Percentiles rank a stretch among this genome's conserved stretches.
Conservation (phyloP, 2,113 vertebrate genomes). For the Corapipo altera region DNA sequence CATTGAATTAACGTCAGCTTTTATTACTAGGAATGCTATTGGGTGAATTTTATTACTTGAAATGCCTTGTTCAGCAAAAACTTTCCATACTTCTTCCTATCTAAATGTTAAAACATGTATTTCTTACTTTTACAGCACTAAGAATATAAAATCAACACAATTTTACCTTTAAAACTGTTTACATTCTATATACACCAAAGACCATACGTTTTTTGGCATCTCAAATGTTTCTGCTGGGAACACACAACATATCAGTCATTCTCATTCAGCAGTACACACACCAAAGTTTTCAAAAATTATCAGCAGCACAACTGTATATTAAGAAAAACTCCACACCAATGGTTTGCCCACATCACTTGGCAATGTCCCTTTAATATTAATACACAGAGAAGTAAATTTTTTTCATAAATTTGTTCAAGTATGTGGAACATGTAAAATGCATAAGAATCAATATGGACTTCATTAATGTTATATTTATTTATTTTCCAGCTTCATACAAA, state of each 20-base stretch:
- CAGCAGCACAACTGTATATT: not conserved
- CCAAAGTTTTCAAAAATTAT: not conserved
- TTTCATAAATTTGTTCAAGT: constrained; percentile 66
- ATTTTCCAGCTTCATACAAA: constrained; percentile 98
- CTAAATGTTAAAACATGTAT: not conserved
- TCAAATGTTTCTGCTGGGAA: not conserved
- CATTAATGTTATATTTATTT: constrained; percentile 92
- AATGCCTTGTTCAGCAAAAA: not conserved
- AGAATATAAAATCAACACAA: not conserved
- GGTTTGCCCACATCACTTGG: constrained; percentile 51
- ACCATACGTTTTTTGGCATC: not conserved
- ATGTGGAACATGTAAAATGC: constrained; percentile 60
- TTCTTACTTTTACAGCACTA: not conserved
- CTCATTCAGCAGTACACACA: not conserved
- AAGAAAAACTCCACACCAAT: constrained; percentile 58
- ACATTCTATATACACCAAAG: not conserved
- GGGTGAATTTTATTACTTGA: not conserved
- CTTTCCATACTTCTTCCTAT: not conserved
- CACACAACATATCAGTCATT: not conserved
- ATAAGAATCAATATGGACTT: constrained; percentile 65
- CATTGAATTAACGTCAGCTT: not conserved
- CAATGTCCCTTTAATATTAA: constrained; percentile 63
- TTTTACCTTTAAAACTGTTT: not conserved
- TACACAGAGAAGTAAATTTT: constrained; percentile 55
- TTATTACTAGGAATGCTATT: not conserved